These are phyloP conservation scores for Acholoe squamosa DNA, from an alignment of 2,888 invertebrate species.

Conservation along the genomic window DNA sequence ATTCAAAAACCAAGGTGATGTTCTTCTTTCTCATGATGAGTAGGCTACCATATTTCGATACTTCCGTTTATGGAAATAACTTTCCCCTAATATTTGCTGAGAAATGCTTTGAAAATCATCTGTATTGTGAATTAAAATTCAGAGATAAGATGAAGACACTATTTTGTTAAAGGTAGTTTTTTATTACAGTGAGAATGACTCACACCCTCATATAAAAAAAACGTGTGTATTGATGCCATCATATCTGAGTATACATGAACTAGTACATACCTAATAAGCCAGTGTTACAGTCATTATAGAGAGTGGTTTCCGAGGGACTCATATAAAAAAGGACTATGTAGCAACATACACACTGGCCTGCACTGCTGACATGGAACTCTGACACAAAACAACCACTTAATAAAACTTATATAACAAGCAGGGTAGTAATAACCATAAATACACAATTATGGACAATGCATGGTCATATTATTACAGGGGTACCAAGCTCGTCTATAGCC, in stretches of 20 bases:
- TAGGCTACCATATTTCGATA: too few relatives aligned
- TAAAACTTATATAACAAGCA: conserved; percentile 40
- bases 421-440: conserved; percentile 48
- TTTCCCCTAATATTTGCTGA: too few relatives aligned
- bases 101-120: too few relatives aligned
- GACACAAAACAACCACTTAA: conserved; percentile 39
- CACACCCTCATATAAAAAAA: background rate
- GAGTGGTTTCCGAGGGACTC: background rate
- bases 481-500: background rate
- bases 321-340: conserved; percentile 10
- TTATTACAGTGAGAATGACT: background rate
- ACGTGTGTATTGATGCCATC: background rate
- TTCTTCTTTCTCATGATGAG: too few relatives aligned
- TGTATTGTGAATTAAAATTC: too few relatives aligned
- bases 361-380: background rate
- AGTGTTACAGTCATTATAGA: background rate
- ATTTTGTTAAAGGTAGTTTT: background rate
- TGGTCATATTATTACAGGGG: conserved; percentile 19
- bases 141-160: background rate
- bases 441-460: conserved; percentile 41
- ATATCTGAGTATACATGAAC: background rate
- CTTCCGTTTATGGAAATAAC: too few relatives aligned
- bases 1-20: too few relatives aligned
- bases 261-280: conserved; percentile 11
- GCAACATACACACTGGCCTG: conserved; percentile 34